Evolutionary conservation across 1,140 invertebrate genomes (phyloP).

Genomic region (Stegodyphus mimosarum): DNA sequence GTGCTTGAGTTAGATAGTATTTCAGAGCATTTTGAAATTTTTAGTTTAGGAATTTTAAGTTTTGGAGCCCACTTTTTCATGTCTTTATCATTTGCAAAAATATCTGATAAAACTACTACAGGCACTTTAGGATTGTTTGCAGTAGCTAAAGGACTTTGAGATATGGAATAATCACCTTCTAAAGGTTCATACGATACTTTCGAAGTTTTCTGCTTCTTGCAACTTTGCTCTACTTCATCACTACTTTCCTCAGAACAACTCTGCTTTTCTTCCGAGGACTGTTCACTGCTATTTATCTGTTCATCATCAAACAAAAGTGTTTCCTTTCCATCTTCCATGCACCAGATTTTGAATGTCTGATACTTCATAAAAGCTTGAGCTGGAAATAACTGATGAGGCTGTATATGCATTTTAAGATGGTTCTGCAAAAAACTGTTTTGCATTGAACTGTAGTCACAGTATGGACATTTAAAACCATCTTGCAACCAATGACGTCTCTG

Average conservation of each 20-base stretch:
- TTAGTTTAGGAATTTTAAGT: conserved; percentile 50
- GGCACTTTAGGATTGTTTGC: conserved; percentile 34
- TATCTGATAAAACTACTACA: conserved; percentile 49
- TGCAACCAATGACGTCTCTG: conserved; percentile 77
- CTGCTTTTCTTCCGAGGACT: background rate
- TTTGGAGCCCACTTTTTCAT: conserved; percentile 32
- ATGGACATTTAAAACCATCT: conserved; percentile 78
- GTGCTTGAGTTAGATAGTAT: background rate
- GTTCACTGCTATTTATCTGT: conserved; percentile 7
- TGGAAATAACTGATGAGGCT: conserved; percentile 72
- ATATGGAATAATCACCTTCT: background rate
- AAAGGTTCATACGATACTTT: conserved; percentile 1
- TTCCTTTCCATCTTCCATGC: conserved; percentile 25
- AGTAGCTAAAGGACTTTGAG: background rate
- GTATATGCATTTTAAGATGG: conserved; percentile 83
- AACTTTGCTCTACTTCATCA: background rate
- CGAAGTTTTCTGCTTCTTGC: background rate
- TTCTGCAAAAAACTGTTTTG: conserved; percentile 82
- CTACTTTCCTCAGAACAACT: background rate
- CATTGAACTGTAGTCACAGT: conserved; percentile 84
- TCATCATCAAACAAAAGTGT: conserved; percentile 58
- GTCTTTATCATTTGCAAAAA: conserved; percentile 32
- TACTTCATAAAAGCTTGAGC: conserved; percentile 72
- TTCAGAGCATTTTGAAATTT: conserved; percentile 6
- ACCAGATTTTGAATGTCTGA: conserved; percentile 48